phyloP scores from a whole-genome alignment of 2,113 vertebrate species.

The Dendrocopos noguchii region DNA sequence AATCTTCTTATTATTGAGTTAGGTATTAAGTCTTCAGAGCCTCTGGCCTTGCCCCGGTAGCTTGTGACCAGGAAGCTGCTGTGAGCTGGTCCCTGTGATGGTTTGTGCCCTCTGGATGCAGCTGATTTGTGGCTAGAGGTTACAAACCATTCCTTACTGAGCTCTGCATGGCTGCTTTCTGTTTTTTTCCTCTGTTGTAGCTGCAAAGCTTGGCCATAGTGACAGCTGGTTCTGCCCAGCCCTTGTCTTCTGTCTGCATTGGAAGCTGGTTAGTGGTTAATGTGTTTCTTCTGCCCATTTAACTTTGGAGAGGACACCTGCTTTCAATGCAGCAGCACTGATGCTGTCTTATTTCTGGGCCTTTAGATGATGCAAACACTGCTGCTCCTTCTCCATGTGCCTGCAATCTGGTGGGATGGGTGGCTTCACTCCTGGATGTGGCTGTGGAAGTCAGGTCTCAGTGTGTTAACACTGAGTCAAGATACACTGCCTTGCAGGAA shows the following conservation, averaged over 20 bases:
- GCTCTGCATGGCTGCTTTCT: not conserved
- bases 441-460: not conserved
- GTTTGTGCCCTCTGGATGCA: not conserved
- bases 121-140: not conserved
- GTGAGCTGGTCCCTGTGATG: accelerated
- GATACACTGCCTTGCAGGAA: not conserved
- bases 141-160: accelerated
- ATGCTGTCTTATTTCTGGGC: not conserved
- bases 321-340: not conserved
- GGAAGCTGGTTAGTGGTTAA: too few relatives aligned
- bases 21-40: not conserved
- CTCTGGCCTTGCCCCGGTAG: not conserved
- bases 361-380: not conserved
- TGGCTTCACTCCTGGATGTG: accelerated
- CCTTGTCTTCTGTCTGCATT: too few relatives aligned
- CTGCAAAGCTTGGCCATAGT: accelerated
- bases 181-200: not conserved
- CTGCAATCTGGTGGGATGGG: not conserved
- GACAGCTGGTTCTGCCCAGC: not conserved
- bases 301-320: not conserved
- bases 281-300: accelerated
- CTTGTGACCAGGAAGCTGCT: not conserved
- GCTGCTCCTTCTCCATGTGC: not conserved
- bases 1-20: not conserved
- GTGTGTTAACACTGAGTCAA: accelerated